Conservation (phyloP, 2,888 invertebrate species). For the Caenorhabditis sp. region DNA sequence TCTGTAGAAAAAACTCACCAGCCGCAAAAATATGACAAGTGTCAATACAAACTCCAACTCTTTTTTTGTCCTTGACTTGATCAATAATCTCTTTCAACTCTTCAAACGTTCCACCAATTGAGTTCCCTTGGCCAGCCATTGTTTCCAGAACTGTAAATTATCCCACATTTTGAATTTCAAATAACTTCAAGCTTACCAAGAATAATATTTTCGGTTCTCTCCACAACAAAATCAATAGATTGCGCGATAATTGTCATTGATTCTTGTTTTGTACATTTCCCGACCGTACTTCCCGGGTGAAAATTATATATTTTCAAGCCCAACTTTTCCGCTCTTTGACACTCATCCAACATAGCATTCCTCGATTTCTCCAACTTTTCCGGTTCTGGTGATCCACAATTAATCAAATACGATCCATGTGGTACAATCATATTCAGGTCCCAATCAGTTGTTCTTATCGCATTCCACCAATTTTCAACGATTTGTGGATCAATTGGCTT, state of each 20-base stretch:
- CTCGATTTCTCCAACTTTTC: constrained; percentile 69
- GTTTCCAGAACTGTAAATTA: constrained; percentile 72
- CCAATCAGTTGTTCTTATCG: constrained; percentile 65
- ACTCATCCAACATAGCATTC: constrained; percentile 72
- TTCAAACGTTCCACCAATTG: constrained; percentile 73
- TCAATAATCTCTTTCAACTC: constrained; percentile 72
- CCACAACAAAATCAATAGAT: constrained; percentile 71
- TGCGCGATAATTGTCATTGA: constrained; percentile 71
- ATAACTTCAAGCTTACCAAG: constrained; percentile 38
- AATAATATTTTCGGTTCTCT: constrained; percentile 49
- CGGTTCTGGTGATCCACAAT: constrained; percentile 73
- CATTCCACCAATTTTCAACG: constrained; percentile 69
- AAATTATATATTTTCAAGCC: constrained; percentile 74
- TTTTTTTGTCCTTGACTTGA: constrained; percentile 70
- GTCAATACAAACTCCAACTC: constrained; percentile 74
- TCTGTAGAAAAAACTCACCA: constrained; percentile 38
- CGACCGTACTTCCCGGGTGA: constrained; percentile 73
- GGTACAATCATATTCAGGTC: constrained; percentile 67
- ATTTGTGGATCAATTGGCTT: constrained; percentile 61
- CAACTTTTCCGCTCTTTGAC: constrained; percentile 73
- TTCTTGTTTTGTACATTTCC: constrained; percentile 66
- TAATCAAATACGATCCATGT: constrained; percentile 74
- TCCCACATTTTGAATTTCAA: background rate
- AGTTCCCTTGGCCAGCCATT: constrained; percentile 72
- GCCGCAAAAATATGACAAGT: constrained; percentile 70